Evolutionary conservation across 2,113 vertebrate species (phyloP), one percentile per base, ranked within the genome.

Genomic region (Naja naja): DNA sequence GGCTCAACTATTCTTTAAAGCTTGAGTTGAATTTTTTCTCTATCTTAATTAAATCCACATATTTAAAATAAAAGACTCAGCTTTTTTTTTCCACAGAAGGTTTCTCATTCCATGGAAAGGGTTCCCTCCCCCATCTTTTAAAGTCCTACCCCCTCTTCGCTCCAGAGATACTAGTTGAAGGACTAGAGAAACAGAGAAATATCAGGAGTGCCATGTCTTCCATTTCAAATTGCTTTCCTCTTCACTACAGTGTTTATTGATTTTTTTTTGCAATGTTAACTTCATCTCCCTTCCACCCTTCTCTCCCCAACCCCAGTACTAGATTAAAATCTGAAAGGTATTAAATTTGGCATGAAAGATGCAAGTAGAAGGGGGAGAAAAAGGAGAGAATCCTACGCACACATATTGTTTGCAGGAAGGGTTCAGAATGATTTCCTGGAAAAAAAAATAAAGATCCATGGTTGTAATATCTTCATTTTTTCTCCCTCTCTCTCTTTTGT

Each of bases 141-240:
- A 96, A 97, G 96, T 98, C 96, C 95, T 97, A 95, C 95, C 95
- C 94, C 92, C 89, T 96, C 96, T 97, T 96, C 95, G 90, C 94
- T 55, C 64, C 95, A 94, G 89, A 94, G 91, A 22, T 97, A 96
- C 45, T 96, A 94, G 91, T 93, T 96, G 91, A 69, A 97, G 95
- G 94, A 96, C 94, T 93, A 0, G 94, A 96, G 97, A 95, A 96
- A 95, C 81, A 95, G 94, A 96, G 90, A 95, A 96, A 95, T 95
- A 92, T 95, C 95, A 96, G 92, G 34, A 94, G 93, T 95, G 94
- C 85, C 96, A 95, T 96, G 96, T 96, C 97, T 97, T 97, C 97
- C 97, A 93, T 96, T 96, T 97, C 95, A 96, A 96, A 96, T 96
- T 96, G 97, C 97, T 97, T 93, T 96, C 96, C 95, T 96, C 96